Conservation (phyloP, 2,113 vertebrate species). For the Etia nguti region DNA sequence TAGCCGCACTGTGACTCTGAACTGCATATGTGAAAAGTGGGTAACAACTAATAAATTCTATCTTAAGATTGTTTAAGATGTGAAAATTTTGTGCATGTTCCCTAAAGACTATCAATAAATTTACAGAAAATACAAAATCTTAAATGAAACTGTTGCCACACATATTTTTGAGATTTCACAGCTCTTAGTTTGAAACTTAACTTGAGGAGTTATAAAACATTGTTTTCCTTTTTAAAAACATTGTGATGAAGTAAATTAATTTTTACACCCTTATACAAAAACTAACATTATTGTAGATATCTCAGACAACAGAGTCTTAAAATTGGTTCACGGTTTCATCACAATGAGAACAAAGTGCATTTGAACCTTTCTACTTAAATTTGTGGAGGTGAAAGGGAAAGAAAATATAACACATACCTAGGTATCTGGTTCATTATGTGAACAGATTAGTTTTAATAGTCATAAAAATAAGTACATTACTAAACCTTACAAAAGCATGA, state of each 20-base stretch:
- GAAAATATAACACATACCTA: background rate
- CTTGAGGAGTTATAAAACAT: background rate
- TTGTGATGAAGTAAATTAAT: background rate
- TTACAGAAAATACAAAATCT: background rate
- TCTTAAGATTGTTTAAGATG: background rate
- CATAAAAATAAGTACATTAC: background rate
- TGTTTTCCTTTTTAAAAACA: background rate
- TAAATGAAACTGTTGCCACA: background rate
- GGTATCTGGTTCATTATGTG: background rate
- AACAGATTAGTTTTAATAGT: background rate
- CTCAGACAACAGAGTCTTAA: background rate
- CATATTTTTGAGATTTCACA: background rate
- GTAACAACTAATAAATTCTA: background rate
- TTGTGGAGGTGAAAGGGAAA: background rate
- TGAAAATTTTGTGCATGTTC: background rate
- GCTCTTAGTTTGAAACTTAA: background rate
- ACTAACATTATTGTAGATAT: background rate
- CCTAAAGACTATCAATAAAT: background rate
- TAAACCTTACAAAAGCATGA: background rate
- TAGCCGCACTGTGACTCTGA: background rate
- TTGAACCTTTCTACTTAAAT: background rate
- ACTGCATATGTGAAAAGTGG: background rate
- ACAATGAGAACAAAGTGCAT: background rate
- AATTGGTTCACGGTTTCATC: background rate
- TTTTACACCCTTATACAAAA: background rate